A percentile compares a stretch with the other conserved stretches of the same genome.
Conservation (phyloP, 1,140 invertebrate species). For the Lithobius niger region DNA sequence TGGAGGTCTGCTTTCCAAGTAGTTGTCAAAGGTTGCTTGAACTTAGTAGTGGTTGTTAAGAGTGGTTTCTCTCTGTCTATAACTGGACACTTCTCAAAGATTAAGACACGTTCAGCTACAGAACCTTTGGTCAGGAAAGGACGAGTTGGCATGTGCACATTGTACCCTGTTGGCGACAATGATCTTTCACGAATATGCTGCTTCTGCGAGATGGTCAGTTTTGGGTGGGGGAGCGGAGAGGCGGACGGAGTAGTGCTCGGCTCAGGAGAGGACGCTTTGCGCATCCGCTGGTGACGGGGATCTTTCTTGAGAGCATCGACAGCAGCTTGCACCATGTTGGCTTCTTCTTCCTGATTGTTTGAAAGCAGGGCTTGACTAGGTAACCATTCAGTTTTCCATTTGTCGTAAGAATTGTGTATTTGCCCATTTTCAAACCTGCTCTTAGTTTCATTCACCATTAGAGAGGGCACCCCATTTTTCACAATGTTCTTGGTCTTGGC, state of each 20-base stretch:
- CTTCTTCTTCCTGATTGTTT: neutral
- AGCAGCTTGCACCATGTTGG: slow-evolving; percentile 3
- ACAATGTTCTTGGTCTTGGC: slow-evolving; percentile 34
- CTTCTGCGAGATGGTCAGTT: slow-evolving; percentile 47
- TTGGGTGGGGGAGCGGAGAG: slow-evolving; percentile 52
- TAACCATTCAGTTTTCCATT: slow-evolving; percentile 21
- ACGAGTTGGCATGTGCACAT: slow-evolving; percentile 46
- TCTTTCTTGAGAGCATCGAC: slow-evolving; percentile 10
- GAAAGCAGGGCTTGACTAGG: slow-evolving; percentile 15
- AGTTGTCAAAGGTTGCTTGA: slow-evolving; percentile 1
- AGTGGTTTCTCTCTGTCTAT: neutral
- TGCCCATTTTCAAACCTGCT: slow-evolving; percentile 25
- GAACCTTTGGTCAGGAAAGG: slow-evolving; percentile 78
- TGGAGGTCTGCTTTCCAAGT: neutral
- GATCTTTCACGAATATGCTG: slow-evolving; percentile 41
- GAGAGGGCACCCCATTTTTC: slow-evolving; percentile 19
- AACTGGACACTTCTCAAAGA: slow-evolving; percentile 81
- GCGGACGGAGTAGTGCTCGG: slow-evolving; percentile 19
- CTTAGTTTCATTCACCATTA: slow-evolving; percentile 23
- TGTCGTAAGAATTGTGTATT: slow-evolving; percentile 13
- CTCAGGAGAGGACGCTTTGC: slow-evolving; percentile 21
- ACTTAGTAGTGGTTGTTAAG: neutral
- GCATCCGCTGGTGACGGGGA: slow-evolving; percentile 12
- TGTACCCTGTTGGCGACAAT: slow-evolving; percentile 12
- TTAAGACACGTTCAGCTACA: slow-evolving; percentile 76